These are phyloP conservation scores for Forbesichthys agassizii DNA, from an alignment of 2,113 vertebrate species.

Conservation along the genomic window DNA sequence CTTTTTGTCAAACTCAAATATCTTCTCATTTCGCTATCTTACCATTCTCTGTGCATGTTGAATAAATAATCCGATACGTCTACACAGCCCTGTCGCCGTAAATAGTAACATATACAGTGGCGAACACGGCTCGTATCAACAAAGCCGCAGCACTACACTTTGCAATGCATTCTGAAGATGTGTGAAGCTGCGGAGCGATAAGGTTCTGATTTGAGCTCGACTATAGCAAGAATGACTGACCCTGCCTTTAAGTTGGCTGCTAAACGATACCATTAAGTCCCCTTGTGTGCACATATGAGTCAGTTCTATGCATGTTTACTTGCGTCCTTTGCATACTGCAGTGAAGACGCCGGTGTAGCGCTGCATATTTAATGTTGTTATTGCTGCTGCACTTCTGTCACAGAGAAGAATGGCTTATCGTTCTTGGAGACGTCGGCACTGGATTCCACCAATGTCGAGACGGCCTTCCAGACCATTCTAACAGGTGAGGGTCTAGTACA, in stretches of 20 bases:
- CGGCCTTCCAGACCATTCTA: slow-evolving; percentile 92
- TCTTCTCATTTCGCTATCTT: too few relatives aligned
- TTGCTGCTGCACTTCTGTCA: slow-evolving; percentile 12
- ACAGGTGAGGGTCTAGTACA: slow-evolving; percentile 76
- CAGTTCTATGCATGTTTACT: not conserved
- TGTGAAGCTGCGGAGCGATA: too few relatives aligned
- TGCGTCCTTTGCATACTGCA: not conserved
- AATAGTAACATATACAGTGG: too few relatives aligned
- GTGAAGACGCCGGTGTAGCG: not conserved
- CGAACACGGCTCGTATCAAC: too few relatives aligned
- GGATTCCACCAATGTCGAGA: slow-evolving; percentile 95
- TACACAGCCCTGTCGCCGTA: too few relatives aligned
- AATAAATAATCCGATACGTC: too few relatives aligned
- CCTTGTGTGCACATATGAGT: not conserved
- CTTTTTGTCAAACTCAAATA: not conserved
- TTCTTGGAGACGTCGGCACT: slow-evolving; percentile 94
- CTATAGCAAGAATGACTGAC: too few relatives aligned
- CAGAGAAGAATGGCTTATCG: slow-evolving; percentile 92
- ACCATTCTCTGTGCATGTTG: too few relatives aligned
- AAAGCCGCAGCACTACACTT: too few relatives aligned
- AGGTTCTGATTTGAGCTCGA: too few relatives aligned
- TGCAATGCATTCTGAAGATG: too few relatives aligned
- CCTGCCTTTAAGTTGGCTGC: not conserved
- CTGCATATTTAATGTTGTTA: not conserved
- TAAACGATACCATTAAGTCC: not conserved